phyloP scores from a whole-genome alignment of 2,888 invertebrate genomes.

The Brachylomia viminalis region DNA sequence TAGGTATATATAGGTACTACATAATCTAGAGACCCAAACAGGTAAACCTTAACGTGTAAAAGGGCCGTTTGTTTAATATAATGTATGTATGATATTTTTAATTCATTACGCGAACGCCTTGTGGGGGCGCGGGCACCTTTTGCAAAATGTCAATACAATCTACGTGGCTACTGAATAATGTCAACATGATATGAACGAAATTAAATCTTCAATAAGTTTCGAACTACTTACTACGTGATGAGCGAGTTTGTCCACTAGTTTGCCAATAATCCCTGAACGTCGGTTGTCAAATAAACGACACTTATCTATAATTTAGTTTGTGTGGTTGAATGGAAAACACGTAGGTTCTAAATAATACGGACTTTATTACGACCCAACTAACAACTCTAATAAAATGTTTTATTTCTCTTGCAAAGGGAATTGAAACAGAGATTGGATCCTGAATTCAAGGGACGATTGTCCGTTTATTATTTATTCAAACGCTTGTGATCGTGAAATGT shows the following conservation, averaged over 20 bases:
- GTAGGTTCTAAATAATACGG: constrained; percentile 7
- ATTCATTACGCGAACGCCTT: constrained; percentile 29
- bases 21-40: constrained; percentile 22
- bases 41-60: constrained; percentile 28
- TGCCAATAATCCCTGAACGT: constrained; percentile 31
- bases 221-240: constrained; percentile 36
- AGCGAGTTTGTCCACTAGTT: constrained; percentile 32
- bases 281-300: constrained; percentile 54
- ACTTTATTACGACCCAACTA: constrained; percentile 38
- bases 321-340: constrained; percentile 22
- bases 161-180: constrained; percentile 19
- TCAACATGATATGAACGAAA: constrained; percentile 20
- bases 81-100: constrained; percentile 39
- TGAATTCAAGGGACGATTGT: constrained; percentile 16
- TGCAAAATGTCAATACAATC: constrained; percentile 39
- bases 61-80: constrained; percentile 26
- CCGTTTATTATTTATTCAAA: constrained; percentile 45
- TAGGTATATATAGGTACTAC: background rate
- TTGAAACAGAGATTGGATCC: constrained; percentile 57
- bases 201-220: constrained; percentile 23
- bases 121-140: background rate
- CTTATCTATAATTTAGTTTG: constrained; percentile 45
- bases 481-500: constrained; percentile 18
- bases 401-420: constrained; percentile 50
- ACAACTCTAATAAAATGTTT: constrained; percentile 56